Evolutionary conservation across 2,113 vertebrate species (phyloP), one percentile per base, ranked within the genome.

Genomic region (Mormyrus lacerda): DNA sequence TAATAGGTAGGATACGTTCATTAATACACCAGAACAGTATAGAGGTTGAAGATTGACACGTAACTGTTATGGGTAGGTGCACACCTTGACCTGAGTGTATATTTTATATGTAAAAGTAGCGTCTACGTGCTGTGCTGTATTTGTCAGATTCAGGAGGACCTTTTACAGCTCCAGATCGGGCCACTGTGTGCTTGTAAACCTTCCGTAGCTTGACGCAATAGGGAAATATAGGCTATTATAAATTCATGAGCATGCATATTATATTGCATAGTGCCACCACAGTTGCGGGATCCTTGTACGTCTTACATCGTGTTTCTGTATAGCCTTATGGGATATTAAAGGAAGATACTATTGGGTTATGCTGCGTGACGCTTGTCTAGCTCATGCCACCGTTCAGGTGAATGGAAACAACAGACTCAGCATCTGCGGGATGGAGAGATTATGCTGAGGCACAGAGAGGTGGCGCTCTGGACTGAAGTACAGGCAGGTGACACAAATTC

Each of bases 371-470:
- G 85, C 44, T 69, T 10, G 48, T 51, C 13, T 27, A 27, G 17
- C 42, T 47, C 5, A 9, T 42, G 15, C 15, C 9, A 21, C n/a
- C 45, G 47, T 50, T 85, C 84, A 51, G 50, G 24, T 82, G 61
- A 87, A 87, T 90, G 91, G 89, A 92, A 92, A 92, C 19, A 61
- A 88, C 88, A 19, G 88, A 91, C 87, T 92, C 91, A 92, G 91
- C 88, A 73, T 83, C 88, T 73, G 15, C 6, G 61, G 89, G 89
- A 91, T 90, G 83, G n/a, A 85, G 53, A 15, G 88, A 89, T 89
- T 89, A 89, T 45, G 21, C 53, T 47, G 45, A 73, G 88, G 55
- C 51, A 31, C 11, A 7, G 39, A 31, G 53, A 58, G 39, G 79
- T n/a, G 79, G 44, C 88, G 48, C 21, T 48, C 39, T 88, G 61